Evolutionary conservation across 2,888 invertebrate genomes (phyloP).

Genomic region (Meteorus cinctellus): DNA sequence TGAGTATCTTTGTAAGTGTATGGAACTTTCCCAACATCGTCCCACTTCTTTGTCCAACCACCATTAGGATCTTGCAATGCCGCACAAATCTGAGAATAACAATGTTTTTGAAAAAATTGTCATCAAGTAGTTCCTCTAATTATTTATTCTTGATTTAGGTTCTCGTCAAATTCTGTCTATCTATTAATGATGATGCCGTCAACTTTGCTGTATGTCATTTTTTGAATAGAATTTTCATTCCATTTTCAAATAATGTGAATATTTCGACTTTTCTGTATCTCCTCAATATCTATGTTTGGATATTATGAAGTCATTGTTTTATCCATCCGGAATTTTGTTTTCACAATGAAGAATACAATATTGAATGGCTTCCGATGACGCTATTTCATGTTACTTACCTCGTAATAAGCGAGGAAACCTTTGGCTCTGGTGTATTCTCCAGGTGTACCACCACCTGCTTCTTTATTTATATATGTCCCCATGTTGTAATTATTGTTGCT

Average conservation of each 20-base stretch:
- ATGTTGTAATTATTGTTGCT: conserved; percentile 88
- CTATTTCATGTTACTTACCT: conserved; percentile 74
- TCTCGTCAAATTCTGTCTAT: too few relatives aligned
- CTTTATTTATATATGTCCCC: conserved; percentile 92
- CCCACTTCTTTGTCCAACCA: conserved; percentile 90
- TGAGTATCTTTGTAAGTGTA: conserved; percentile 91
- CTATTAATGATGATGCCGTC: too few relatives aligned
- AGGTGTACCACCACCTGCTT: conserved; percentile 89
- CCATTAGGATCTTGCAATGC: conserved; percentile 81
- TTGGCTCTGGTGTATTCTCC: conserved; percentile 91
- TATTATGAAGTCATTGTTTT: too few relatives aligned
- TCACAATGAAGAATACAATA: too few relatives aligned
- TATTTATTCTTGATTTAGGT: not conserved
- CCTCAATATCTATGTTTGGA: too few relatives aligned
- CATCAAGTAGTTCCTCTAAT: not conserved
- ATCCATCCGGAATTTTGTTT: too few relatives aligned
- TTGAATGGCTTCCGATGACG: not conserved
- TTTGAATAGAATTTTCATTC: too few relatives aligned
- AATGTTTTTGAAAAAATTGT: conserved; percentile 77
- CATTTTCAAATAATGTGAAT: too few relatives aligned
- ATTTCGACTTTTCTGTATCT: too few relatives aligned
- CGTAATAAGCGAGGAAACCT: conserved; percentile 91
- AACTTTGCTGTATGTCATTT: too few relatives aligned
- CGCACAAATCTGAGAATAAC: conserved; percentile 81
- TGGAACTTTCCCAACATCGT: conserved; percentile 87